Evolutionary conservation across 1,140 invertebrate genomes (phyloP).

Genomic region (Platyscapa corneri): DNA sequence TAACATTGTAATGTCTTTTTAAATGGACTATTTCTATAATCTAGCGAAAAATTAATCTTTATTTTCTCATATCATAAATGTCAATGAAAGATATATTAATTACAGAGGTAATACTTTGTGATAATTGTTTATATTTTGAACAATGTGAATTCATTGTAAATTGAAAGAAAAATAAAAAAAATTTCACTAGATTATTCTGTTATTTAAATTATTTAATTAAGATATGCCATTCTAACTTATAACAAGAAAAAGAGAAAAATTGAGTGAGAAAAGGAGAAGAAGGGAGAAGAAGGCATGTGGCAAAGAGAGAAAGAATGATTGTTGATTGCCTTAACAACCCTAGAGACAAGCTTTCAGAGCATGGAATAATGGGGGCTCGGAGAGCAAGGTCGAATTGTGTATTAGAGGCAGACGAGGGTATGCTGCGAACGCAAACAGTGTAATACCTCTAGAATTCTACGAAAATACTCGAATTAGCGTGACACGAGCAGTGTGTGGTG

Average conservation of each 20-base stretch:
- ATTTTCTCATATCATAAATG: background rate
- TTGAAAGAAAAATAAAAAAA: background rate
- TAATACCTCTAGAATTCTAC: conserved; percentile 58
- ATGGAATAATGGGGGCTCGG: conserved; percentile 64
- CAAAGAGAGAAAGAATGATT: background rate
- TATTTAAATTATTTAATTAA: no score
- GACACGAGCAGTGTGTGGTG: background rate
- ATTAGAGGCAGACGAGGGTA: conserved; percentile 55
- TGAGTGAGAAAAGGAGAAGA: background rate
- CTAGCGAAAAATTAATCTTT: background rate
- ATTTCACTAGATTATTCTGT: background rate
- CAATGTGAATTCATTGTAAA: background rate
- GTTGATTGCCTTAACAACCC: background rate
- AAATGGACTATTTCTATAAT: no score
- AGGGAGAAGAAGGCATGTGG: no score
- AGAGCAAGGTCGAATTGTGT: no score
- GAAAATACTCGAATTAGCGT: conserved; percentile 29
- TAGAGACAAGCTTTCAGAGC: background rate
- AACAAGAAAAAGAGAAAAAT: background rate
- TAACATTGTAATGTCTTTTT: no score
- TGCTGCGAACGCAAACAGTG: conserved; percentile 67
- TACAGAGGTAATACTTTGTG: no score
- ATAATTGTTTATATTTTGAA: background rate
- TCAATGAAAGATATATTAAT: no score
- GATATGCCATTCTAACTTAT: no score